Evolutionary conservation across 2,797 vertebrate genomes (phyloP).

Genomic region (Ptychadena robeensis): DNA sequence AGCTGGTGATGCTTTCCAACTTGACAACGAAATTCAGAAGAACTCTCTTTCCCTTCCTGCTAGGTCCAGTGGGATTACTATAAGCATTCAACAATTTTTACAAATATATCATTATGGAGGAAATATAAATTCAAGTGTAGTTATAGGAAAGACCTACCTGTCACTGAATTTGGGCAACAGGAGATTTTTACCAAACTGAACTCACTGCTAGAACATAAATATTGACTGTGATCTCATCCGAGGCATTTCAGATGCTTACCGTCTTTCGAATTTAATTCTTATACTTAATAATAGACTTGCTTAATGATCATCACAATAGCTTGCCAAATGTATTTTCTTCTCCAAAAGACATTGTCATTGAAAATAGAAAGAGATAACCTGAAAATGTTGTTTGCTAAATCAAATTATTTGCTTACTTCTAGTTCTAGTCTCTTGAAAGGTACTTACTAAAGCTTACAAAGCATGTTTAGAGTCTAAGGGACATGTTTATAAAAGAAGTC

Average conservation of each 20-base stretch:
- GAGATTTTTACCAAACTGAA: background rate
- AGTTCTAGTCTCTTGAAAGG: no score
- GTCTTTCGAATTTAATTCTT: background rate
- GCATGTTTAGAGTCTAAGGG: no score
- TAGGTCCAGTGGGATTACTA: background rate
- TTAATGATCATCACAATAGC: background rate
- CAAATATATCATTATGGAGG: background rate
- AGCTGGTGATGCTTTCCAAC: background rate
- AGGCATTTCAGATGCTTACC: background rate
- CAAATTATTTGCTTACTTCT: background rate
- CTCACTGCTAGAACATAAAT: background rate
- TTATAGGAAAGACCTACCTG: background rate
- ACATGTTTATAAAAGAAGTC: no score
- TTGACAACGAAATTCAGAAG: background rate
- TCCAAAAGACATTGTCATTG: background rate
- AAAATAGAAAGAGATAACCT: background rate
- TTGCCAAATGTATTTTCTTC: background rate
- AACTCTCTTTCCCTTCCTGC: no score
- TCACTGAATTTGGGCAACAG: background rate
- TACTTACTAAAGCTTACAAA: no score
- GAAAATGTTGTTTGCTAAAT: background rate
- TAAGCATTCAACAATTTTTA: background rate
- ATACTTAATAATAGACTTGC: background rate
- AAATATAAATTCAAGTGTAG: background rate
- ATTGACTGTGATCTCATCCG: background rate